These are phyloP conservation scores for Lithophane leautieri DNA, from an alignment of 2,888 invertebrate species.

Conservation along the genomic window DNA sequence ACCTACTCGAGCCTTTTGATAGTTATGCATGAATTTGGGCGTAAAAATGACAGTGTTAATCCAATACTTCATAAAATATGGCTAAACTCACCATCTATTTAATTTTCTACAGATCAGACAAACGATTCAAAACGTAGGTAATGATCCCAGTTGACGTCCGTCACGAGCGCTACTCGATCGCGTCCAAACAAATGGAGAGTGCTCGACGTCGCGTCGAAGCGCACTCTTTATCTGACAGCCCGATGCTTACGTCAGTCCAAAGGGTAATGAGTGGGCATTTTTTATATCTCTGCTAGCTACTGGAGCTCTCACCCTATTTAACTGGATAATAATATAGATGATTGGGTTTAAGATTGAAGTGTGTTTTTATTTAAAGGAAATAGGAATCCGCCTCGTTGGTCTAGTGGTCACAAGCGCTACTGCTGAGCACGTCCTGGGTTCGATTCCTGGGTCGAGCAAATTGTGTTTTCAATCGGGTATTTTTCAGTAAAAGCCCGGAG, in stretches of 20 bases:
- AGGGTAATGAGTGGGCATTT: slow-evolving; percentile 64
- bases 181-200: slow-evolving; percentile 73
- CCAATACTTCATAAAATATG: not conserved
- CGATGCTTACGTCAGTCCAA: slow-evolving; percentile 64
- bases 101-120: not conserved
- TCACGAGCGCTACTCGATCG: slow-evolving; percentile 61
- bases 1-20: not conserved
- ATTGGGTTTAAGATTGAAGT: slow-evolving; percentile 17
- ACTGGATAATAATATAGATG: slow-evolving; percentile 23
- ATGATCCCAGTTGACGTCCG: slow-evolving; percentile 54
- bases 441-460: too few species aligned
- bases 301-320: slow-evolving; percentile 31
- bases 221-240: slow-evolving; percentile 68
- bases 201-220: slow-evolving; percentile 63
- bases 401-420: too few species aligned
- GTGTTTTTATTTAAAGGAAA: not conserved
- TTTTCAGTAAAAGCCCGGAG: too few species aligned
- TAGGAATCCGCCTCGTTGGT: too few species aligned
- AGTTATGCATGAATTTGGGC: not conserved
- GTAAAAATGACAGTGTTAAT: not conserved
- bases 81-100: not conserved
- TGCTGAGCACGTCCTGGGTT: too few species aligned
- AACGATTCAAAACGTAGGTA: slow-evolving; percentile 45
- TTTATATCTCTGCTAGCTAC: slow-evolving; percentile 49
- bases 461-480: too few species aligned